Base-by-base conservation (phyloP, 2,113 vertebrate genomes). In the Neotragus pygmaeus region DNA sequence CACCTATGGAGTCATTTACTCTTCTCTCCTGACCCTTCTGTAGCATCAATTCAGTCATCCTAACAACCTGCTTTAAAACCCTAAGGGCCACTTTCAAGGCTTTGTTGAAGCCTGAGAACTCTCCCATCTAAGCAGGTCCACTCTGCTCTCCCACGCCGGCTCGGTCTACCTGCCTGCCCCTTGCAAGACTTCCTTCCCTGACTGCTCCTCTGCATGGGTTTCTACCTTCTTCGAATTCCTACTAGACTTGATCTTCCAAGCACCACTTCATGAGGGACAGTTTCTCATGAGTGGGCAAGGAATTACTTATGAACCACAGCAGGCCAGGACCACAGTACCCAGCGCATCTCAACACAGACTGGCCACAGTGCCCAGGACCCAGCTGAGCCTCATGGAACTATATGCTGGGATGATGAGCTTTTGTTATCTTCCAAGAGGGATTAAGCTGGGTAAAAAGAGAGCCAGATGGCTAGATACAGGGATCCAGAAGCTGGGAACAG, bases 131-230 rank as follows among this genome's bases (percentile, higher is more conserved):
- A 73, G 39, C 6, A 66, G 27, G 60, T 28, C 86, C 4, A 39
- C 33, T 39, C 64, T 14, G 36, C n/a, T 58, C 13, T 25, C 30
- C 28, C 17, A 27, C 0, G 0, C 21, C 7, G 11, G 62, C 49
- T 45, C 33, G 1, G 25, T 6, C 33, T 9, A 11, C 39, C 11
- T 36, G 62, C 28, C 49, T 36, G 25, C 39, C 45, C 83, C 39
- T 78, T 16, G 15, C 43, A 43, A 36, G 51, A 17, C 64, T 12
- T 30, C 55, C 43, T 51, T 55, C 33, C 86, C 51, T 2, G 1
- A 51, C 62, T 8, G 3, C 16, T 43, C 53, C 17, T 45, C 28
- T 28, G 21, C 16, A 60, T 0, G 2, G 0, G 28, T 66, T 14
- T 33, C 30, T 30, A 45, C 23, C 70, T 73, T 53, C 62, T 75